phyloP scores from a whole-genome alignment of 2,113 vertebrate species.

The Mustelus asterias region DNA sequence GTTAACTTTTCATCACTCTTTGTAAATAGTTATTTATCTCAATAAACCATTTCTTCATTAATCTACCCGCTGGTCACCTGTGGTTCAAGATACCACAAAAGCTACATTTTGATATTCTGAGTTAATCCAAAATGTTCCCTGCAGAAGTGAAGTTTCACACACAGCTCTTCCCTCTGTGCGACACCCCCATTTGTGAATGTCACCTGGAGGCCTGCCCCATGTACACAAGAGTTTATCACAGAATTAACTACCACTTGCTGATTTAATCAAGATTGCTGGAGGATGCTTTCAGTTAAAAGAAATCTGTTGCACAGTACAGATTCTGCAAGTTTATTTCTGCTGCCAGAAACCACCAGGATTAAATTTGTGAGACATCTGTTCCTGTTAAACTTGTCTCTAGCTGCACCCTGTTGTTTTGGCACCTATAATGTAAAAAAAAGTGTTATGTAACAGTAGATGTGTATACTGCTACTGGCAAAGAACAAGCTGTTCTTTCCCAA shows the following conservation, averaged over 20 bases:
- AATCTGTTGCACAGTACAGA: constrained; percentile 19
- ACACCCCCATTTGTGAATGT: background rate
- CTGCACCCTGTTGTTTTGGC: constrained; percentile 27
- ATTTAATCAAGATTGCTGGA: background rate
- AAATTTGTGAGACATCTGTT: constrained; percentile 32
- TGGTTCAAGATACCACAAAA: background rate
- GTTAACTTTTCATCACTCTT: too few species aligned
- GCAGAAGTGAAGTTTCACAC: background rate
- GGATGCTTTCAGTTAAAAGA: background rate
- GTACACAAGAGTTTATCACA: background rate
- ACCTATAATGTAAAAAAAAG: constrained; percentile 30
- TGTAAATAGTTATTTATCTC: too few species aligned
- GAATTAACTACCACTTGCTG: background rate
- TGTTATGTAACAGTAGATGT: constrained; percentile 9
- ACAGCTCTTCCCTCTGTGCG: background rate
- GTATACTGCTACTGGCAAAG: background rate
- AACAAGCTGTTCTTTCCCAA: constrained; percentile 25
- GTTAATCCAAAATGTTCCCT: background rate
- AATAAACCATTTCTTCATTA: too few species aligned
- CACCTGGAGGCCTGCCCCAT: background rate
- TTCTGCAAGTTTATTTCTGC: constrained; percentile 20
- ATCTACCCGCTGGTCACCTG: too few species aligned
- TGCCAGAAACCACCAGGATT: constrained; percentile 7
- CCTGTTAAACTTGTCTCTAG: constrained; percentile 24
- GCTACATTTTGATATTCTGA: background rate